Evolutionary conservation across 2,797 vertebrate genomes (phyloP).

Genomic region (Oceanodroma leucorhoa): DNA sequence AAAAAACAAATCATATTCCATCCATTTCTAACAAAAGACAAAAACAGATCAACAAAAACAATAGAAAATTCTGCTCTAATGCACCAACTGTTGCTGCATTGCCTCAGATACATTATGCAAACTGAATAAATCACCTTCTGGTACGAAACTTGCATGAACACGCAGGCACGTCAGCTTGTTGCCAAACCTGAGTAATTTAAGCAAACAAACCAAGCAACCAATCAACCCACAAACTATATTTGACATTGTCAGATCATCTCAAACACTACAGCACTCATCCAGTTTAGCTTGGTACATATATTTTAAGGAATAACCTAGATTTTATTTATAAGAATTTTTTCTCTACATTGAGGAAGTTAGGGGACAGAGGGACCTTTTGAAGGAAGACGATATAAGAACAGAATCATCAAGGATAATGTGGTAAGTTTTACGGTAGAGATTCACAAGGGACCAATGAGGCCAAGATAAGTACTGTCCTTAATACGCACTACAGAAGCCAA

Average conservation of each 20-base stretch:
- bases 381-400: neutral
- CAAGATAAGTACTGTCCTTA: neutral
- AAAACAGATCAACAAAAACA: neutral
- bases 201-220: slow-evolving; percentile 6
- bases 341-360: neutral
- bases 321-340: neutral
- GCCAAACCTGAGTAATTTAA: slow-evolving; percentile 22
- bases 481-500: neutral
- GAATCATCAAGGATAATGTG: neutral
- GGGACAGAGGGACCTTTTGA: neutral
- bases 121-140: slow-evolving; percentile 35
- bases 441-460: neutral
- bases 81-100: neutral
- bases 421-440: slow-evolving; percentile 1
- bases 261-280: neutral
- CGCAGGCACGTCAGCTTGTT: neutral
- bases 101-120: neutral
- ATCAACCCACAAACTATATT: neutral
- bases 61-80: neutral
- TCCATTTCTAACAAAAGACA: neutral
- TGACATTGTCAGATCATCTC: slow-evolving; percentile 9
- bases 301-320: neutral
- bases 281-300: neutral
- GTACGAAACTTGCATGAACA: slow-evolving; percentile 2
- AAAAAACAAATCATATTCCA: neutral